Evolutionary conservation across 2,113 vertebrate species (phyloP), one percentile per base, ranked within the genome.

Genomic region (Semnornis frantzii): DNA sequence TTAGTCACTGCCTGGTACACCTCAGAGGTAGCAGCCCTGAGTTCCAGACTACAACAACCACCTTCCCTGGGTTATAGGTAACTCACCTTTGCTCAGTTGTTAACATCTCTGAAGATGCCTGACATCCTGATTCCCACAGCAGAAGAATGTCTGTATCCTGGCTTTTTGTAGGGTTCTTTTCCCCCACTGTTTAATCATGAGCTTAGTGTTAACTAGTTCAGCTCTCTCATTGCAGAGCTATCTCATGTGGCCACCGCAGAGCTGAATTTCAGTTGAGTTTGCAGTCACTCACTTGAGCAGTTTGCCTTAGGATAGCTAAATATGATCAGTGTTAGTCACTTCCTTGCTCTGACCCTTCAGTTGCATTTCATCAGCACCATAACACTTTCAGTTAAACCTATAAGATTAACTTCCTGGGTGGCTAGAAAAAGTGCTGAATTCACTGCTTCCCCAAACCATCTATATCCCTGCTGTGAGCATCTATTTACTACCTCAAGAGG

Each of bases 21-120:
- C 25, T 34, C 0, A 0, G 8, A 60, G 57, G 55, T 0, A 3
- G 31, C 50, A 46, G 31, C 46, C 20, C 30, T n/a, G 20, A 27
- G 7, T 66, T 65, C 34, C 46, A 31, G 10, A 55, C 66, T 30
- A 30, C 12, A 44, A 10, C 1, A 3, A 16, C 18, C 8, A 4
- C 10, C 21, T 16, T 30, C 34, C 31, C 18, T 42, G 37, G 6
- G 28, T n/a, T 31, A 44, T 11, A 31, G 16, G 28, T 24, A 58
- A 31, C 21, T 46, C 12, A 8, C 5, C 50, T 79, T 34, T 39
- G 14, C 34, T 72, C 11, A 34, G 42, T 72, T 23, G 48, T 24
- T 37, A 21, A 27, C 27, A 42, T 54, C 8, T 39, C 11, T 33
- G 15, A 42, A 55, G 21, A 11, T 33, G 18, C 23, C n/a, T 3